A percentile compares a stretch with the other conserved stretches of the same genome.
phyloP scores from a whole-genome alignment of 2,888 invertebrate genomes.

The Eristalis pertinax region DNA sequence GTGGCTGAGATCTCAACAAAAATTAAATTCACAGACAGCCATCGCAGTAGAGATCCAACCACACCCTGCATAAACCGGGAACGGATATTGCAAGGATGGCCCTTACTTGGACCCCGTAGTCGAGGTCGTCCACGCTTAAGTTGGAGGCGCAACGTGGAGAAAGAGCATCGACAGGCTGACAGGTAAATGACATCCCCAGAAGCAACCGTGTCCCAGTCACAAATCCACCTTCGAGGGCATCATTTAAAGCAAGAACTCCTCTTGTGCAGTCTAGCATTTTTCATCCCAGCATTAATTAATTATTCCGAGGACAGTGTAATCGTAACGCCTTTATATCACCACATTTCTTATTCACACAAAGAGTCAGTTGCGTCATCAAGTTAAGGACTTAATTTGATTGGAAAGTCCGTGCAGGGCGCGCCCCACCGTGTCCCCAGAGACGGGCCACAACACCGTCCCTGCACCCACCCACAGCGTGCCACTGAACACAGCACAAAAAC shows the following conservation, averaged over 20 bases:
- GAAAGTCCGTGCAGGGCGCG: constrained; percentile 15
- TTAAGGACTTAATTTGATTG: constrained; percentile 11
- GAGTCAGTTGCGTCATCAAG: not conserved
- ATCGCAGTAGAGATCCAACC: too few species aligned
- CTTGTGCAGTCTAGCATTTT: not conserved
- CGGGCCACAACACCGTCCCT: not conserved
- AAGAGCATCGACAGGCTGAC: too few species aligned
- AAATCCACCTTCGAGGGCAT: too few species aligned
- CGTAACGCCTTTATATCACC: not conserved
- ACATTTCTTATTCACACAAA: not conserved
- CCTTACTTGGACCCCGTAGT: too few species aligned
- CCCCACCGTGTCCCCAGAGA: not conserved
- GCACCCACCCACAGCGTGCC: not conserved
- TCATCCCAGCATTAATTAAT: not conserved
- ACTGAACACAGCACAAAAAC: not conserved
- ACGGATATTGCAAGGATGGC: too few species aligned
- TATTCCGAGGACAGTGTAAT: not conserved
- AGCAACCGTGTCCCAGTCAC: too few species aligned
- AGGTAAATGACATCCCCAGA: too few species aligned
- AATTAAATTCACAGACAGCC: too few species aligned
- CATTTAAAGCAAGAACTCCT: not conserved
- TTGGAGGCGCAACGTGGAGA: too few species aligned
- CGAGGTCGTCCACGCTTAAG: too few species aligned
- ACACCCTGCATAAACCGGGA: too few species aligned
- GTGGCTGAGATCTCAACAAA: too few species aligned